Evolutionary conservation across 2,888 invertebrate genomes (phyloP).

Genomic region (Synanthedon formicaeformis): DNA sequence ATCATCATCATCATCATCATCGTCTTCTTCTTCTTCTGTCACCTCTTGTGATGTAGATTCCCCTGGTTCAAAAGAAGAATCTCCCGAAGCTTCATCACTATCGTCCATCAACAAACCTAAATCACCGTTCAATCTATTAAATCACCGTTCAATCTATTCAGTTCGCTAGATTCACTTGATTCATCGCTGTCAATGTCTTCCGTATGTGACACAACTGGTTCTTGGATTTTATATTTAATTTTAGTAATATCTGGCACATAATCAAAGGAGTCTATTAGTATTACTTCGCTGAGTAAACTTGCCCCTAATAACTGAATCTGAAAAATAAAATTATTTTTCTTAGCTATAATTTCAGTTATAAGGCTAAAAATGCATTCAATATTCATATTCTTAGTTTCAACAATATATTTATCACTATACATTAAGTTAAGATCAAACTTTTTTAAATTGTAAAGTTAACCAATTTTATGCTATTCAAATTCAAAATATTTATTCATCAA

Average conservation of each 20-base stretch:
- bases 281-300: slow-evolving; percentile 13
- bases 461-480: too few relatives aligned
- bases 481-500: too few relatives aligned
- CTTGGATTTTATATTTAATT: not conserved
- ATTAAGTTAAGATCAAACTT: too few relatives aligned
- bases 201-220: not conserved
- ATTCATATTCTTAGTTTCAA: too few relatives aligned
- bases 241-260: slow-evolving; percentile 7
- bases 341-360: too few relatives aligned
- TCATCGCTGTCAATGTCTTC: not conserved
- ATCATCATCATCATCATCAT: too few relatives aligned
- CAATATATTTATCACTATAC: too few relatives aligned
- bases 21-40: not conserved
- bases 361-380: too few relatives aligned
- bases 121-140: not conserved
- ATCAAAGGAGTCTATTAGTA: slow-evolving; percentile 19
- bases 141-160: not conserved
- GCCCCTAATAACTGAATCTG: slow-evolving; percentile 22
- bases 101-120: not conserved
- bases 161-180: not conserved
- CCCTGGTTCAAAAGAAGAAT: not conserved
- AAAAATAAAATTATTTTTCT: slow-evolving; percentile 7
- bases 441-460: too few relatives aligned
- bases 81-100: not conserved
- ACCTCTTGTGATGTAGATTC: not conserved